phyloP scores from a whole-genome alignment of 2,113 vertebrate species.

The Microcebus murinus region DNA sequence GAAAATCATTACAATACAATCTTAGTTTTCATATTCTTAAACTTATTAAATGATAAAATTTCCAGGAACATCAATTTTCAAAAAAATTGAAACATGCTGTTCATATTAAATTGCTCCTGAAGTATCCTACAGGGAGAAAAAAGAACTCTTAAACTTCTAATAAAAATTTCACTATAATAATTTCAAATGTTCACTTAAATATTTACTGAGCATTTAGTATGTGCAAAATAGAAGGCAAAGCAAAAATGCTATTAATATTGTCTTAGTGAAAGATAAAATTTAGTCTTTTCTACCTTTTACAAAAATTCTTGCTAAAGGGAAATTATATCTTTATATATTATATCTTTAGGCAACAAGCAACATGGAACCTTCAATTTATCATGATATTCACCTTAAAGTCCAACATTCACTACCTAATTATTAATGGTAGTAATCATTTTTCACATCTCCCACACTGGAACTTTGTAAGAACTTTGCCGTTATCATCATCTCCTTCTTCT shows the following conservation, averaged over 20 bases:
- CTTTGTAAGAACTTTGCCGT: neutral
- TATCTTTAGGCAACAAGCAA: neutral
- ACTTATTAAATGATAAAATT: constrained; percentile 25
- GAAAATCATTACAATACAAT: neutral
- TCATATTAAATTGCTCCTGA: neutral
- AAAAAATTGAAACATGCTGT: neutral
- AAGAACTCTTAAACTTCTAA: neutral
- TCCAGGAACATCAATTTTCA: neutral
- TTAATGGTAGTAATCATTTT: neutral
- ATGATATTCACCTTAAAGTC: neutral
- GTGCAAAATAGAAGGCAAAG: constrained; percentile 29
- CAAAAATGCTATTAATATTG: neutral
- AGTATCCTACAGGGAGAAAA: neutral
- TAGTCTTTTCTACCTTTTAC: neutral
- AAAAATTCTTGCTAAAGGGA: constrained; percentile 10
- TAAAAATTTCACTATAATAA: constrained; percentile 3
- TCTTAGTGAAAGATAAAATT: neutral
- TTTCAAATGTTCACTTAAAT: constrained; percentile 42
- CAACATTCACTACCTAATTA: neutral
- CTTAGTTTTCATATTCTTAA: constrained; percentile 47
- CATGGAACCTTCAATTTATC: neutral
- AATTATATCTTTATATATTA: neutral
- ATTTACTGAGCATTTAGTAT: neutral
- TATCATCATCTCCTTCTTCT: neutral
- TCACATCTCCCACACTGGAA: neutral